Base-by-base conservation (phyloP, 2,113 vertebrate species). In the Sialia sialis region DNA sequence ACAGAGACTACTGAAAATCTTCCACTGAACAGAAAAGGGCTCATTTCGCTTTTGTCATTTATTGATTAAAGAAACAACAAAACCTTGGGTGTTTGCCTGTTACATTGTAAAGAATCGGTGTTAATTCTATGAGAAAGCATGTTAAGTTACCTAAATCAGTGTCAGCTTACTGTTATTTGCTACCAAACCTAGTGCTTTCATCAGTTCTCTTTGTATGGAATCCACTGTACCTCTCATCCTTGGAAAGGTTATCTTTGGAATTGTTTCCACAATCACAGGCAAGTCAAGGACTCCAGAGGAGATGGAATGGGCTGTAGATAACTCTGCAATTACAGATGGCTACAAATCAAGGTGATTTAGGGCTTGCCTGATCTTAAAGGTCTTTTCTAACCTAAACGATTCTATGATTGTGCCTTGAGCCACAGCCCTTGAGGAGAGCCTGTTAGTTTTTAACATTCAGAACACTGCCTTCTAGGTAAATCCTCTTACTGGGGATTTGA, bases 401-500 rank as follows among this genome's bases (percentile, higher is more conserved):
- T 69, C 48, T 19, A 26, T 69, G 70, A 55, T 36, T 67, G 67
- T 66, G 90, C 64, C 90, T 97, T 74, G 73, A 88, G 80, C 92
- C 76, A 59, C 32, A 92, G 82, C 91, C 54, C 52, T 83, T 83
- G 44, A 69, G 86, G 78, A 72, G 70, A 94, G 83, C 39, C 67
- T 73, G 76, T 75, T 85, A 73, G 89, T 95, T 96, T 91, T 97
- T 96, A 97, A 46, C 70, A 96, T 98, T 97, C 96, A 96, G 92
- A 70, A 93, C 95, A 95, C 95, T 96, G 91, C 84, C 66, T 95
- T 87, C 86, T 97, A 97, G 96, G 89, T 95, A 97, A 97, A 96
- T 96, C 94, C 93, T 97, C 90, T 97, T 97, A 94, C 64, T 95
- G 55, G 23, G 96, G 93, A 97, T 97, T 97, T 97, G 96, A 97